Evolutionary conservation across 2,797 vertebrate genomes (phyloP), one percentile per base, ranked within the genome.

Genomic region (Sebastes dallii): DNA sequence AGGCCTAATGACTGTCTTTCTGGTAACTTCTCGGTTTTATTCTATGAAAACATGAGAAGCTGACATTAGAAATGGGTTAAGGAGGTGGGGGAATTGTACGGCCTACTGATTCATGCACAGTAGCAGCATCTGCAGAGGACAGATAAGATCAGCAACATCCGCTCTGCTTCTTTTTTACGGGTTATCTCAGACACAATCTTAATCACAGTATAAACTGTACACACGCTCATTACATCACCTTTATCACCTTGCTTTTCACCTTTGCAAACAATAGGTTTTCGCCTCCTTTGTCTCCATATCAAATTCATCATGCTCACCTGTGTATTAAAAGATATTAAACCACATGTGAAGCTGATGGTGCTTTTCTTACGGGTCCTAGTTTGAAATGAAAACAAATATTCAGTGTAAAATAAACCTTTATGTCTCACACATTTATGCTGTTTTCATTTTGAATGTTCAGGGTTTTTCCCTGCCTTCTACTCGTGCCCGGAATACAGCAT

Each of bases 141-240:
- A 81, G 91, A 93, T 92, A 91, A 88, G 72, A 92, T 91, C 87
- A 69, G 16, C 1, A 18, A 56, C 69, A 27, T 5, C 29, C 5
- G 9, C 16, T 25, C 0, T 32, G 8, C 2, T 50, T 55, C 8
- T 11, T 46, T 22, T 83, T 32, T 46, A 25, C 50, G 4, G 60
- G 27, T 67, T 82, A 81, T 82, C 64, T 22, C 29, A 66, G 4
- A 4, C 42, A 25, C 6, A 66, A 90, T 86, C 70, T 85, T 67
- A 3, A 54, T 46, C 22, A 0, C 1, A 67, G 30, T 42, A 14
- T 66, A 75, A 14, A 52, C 50, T 52, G 50, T 52, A 30, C 54
- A 42, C 27, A 25, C 2, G 32, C 39, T 22, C 20, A 18, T 1
- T 68, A 18, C 42, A 8, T 13, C 14, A 39, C 8, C 13, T 62